A percentile compares a stretch with the other conserved stretches of the same genome.
phyloP scores from a whole-genome alignment of 2,888 invertebrate genomes.

The Stenodera caucasica region DNA sequence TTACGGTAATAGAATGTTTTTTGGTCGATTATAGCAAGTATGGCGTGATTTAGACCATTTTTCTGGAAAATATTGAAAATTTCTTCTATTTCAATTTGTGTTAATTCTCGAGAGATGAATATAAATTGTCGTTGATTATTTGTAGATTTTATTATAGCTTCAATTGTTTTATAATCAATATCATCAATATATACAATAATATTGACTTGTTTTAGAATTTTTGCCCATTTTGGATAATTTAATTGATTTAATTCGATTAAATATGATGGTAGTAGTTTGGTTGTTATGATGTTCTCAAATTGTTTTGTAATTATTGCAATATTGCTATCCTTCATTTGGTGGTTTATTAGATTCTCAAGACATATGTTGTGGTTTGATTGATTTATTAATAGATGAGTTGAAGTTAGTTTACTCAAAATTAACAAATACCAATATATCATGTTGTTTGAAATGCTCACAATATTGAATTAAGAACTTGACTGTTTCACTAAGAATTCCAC shows the following conservation, averaged over 20 bases:
- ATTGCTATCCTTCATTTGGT: neutral
- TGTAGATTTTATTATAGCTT: neutral
- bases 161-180: neutral
- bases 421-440: slow-evolving; percentile 12
- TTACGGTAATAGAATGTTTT: neutral
- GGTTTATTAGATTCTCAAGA: neutral
- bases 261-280: neutral
- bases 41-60: neutral
- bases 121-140: neutral
- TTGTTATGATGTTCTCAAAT: neutral
- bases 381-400: neutral
- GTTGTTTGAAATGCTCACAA: neutral
- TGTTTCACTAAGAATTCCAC: too few relatives aligned
- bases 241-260: neutral
- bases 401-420: neutral
- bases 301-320: neutral
- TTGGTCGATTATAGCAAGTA: neutral
- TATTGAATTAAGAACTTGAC: neutral
- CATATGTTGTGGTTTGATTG: slow-evolving; percentile 1
- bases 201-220: neutral
- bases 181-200: neutral
- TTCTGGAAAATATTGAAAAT: neutral
- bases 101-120: neutral
- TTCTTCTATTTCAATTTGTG: neutral
- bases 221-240: neutral